Percentiles rank a stretch among this genome's conserved stretches.
Conservation (phyloP, 2,113 vertebrate species). For the Crotalus tigris region DNA sequence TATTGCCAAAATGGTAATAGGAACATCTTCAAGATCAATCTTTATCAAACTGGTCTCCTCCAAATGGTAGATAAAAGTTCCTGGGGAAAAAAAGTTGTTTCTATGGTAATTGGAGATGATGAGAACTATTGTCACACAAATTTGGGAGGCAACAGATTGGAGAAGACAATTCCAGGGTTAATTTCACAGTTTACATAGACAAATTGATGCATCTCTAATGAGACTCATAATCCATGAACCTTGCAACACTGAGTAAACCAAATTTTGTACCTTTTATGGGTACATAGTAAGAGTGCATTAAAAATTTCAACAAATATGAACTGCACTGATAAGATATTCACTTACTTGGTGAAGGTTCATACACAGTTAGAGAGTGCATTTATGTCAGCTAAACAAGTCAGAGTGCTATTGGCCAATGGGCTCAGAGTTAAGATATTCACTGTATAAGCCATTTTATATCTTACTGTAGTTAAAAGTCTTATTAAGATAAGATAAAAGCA, state of each 20-base stretch:
- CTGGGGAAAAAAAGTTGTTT: not conserved
- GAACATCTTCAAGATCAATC: not conserved
- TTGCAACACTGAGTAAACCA: not conserved
- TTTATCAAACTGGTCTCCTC: not conserved
- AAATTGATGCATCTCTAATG: not conserved
- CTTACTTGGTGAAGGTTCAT: slow-evolving; percentile 63
- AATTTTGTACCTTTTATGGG: not conserved
- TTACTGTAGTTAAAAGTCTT: slow-evolving; percentile 49
- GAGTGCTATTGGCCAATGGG: slow-evolving; percentile 61
- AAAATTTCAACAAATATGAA: slow-evolving; percentile 4
- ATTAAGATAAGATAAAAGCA: not conserved
- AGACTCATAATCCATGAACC: not conserved
- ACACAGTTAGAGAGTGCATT: slow-evolving; percentile 69
- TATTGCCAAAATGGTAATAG: not conserved
- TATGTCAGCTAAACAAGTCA: slow-evolving; percentile 80
- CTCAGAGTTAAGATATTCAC: slow-evolving; percentile 66
- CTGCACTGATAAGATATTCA: slow-evolving; percentile 4
- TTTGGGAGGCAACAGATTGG: not conserved
- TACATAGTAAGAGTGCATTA: not conserved
- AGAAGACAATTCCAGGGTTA: not conserved
- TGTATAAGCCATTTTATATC: slow-evolving; percentile 56
- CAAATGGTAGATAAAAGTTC: not conserved
- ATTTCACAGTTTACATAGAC: too few relatives aligned
- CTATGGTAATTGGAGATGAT: not conserved
- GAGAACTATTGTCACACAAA: not conserved